phyloP scores from a whole-genome alignment of 2,797 vertebrate species.

The Rhodeus uyekii region DNA sequence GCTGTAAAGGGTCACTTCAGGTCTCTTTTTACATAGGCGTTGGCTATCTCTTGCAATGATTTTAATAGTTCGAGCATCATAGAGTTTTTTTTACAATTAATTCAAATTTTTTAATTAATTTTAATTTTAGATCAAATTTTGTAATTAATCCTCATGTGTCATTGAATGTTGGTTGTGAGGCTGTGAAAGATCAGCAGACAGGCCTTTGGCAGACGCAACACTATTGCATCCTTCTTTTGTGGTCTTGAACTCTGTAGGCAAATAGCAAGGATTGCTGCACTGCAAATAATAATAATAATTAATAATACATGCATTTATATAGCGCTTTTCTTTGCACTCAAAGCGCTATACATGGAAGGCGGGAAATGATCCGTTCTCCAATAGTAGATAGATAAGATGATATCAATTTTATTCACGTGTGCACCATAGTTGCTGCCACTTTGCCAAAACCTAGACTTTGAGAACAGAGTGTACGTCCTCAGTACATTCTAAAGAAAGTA shows the following conservation, averaged over 20 bases:
- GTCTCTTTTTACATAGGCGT: slow-evolving; percentile 22
- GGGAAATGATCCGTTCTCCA: too few relatives aligned
- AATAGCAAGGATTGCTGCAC: neutral
- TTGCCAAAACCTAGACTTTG: neutral
- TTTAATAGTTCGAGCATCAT: neutral
- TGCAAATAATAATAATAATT: too few relatives aligned
- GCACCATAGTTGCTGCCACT: neutral
- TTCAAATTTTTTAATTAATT: too few relatives aligned
- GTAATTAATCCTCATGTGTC: slow-evolving; percentile 41
- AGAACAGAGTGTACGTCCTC: neutral
- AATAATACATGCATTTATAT: too few relatives aligned
- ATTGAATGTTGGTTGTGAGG: neutral
- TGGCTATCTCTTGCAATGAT: slow-evolving; percentile 1
- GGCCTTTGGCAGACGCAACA: slow-evolving; percentile 4
- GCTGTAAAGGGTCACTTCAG: slow-evolving; percentile 6
- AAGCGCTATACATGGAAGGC: too few relatives aligned
- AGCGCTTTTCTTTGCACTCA: too few relatives aligned
- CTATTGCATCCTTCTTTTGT: neutral
- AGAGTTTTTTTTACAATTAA: too few relatives aligned
- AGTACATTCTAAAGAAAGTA: too few relatives aligned
- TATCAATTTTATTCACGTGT: neutral
- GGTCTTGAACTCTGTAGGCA: neutral
- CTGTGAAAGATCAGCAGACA: slow-evolving; percentile 9
- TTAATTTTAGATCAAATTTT: too few relatives aligned
- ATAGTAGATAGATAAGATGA: neutral